Percentiles rank a stretch among this genome's conserved stretches.
These are phyloP conservation scores for Troides oblongomaculatus DNA, from an alignment of 2,888 invertebrate species.

Conservation along the genomic window DNA sequence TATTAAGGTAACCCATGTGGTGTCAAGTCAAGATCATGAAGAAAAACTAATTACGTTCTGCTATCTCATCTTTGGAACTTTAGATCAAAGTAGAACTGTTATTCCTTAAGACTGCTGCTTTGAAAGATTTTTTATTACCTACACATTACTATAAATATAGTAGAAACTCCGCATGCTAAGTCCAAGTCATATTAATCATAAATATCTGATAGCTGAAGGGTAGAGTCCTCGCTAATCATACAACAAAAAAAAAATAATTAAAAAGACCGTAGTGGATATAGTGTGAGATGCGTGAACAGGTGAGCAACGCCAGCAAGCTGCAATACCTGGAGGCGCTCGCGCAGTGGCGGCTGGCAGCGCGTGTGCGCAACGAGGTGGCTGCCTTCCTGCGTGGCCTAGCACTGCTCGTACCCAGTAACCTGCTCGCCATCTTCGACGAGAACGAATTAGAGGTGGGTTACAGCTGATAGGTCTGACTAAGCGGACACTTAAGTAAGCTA, in stretches of 20 bases:
- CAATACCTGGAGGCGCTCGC: conserved; percentile 94
- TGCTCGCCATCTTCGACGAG: conserved; percentile 96
- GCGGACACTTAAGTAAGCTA: not conserved
- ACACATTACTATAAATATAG: too few relatives aligned
- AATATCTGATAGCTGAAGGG: too few relatives aligned
- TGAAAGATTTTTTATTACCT: too few relatives aligned
- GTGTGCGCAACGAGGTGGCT: conserved; percentile 90
- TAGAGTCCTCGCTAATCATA: too few relatives aligned
- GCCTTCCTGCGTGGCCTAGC: conserved; percentile 94
- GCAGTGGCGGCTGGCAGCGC: conserved; percentile 91
- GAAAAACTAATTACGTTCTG: too few relatives aligned
- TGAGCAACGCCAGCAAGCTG: conserved; percentile 87
- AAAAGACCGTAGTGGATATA: conserved; percentile 8
- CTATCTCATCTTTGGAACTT: too few relatives aligned
- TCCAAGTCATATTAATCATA: too few relatives aligned
- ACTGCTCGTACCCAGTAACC: conserved; percentile 94
- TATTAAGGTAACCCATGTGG: conserved; percentile 58
- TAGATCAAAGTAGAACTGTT: too few relatives aligned
- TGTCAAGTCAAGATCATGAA: too few relatives aligned
- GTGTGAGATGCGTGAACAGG: conserved; percentile 54
- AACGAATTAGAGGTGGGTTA: conserved; percentile 93
- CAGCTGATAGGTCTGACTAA: not conserved
- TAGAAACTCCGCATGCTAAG: too few relatives aligned
- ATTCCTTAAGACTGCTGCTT: too few relatives aligned
- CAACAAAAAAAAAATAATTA: too few relatives aligned